Conservation (phyloP, 2,888 invertebrate genomes). For the Plebejus argus region DNA sequence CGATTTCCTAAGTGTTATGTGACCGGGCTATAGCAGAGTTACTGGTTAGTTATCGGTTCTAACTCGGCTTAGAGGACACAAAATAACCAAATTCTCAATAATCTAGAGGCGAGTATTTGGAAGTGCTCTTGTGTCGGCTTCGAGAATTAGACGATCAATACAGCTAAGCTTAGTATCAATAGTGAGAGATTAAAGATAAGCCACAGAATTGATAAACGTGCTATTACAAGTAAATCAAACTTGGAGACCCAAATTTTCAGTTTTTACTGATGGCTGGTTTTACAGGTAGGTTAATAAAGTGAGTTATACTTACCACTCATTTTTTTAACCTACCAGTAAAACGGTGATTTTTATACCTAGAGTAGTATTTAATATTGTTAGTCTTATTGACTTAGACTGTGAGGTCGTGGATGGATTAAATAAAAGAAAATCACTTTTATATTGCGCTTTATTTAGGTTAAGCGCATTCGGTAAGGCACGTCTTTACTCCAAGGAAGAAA, state of each 20-base stretch:
- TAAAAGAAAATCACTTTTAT: no score
- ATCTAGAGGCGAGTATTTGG: constrained; percentile 30
- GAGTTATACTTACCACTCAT: no score
- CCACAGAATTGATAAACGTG: constrained; percentile 28
- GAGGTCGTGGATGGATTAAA: no score
- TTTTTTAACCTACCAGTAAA: no score
- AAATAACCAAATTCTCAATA: constrained; percentile 30
- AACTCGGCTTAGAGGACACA: constrained; percentile 33
- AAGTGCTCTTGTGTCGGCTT: constrained; percentile 31
- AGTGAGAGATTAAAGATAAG: constrained; percentile 36
- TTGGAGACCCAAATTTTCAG: not conserved
- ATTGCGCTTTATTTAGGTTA: no score
- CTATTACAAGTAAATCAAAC: not conserved
- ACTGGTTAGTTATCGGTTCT: constrained; percentile 24
- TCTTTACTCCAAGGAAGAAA: no score
- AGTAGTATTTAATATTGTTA: no score
- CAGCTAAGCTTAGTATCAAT: constrained; percentile 36
- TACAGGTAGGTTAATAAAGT: not conserved
- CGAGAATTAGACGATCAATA: constrained; percentile 33
- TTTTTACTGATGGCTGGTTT: not conserved
- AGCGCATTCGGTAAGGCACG: no score
- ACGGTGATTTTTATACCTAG: no score
- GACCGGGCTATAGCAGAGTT: not conserved
- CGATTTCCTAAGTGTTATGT: no score
- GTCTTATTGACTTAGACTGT: no score